Conservation (phyloP, 2,888 invertebrate species). For the Clusia tigrina region DNA sequence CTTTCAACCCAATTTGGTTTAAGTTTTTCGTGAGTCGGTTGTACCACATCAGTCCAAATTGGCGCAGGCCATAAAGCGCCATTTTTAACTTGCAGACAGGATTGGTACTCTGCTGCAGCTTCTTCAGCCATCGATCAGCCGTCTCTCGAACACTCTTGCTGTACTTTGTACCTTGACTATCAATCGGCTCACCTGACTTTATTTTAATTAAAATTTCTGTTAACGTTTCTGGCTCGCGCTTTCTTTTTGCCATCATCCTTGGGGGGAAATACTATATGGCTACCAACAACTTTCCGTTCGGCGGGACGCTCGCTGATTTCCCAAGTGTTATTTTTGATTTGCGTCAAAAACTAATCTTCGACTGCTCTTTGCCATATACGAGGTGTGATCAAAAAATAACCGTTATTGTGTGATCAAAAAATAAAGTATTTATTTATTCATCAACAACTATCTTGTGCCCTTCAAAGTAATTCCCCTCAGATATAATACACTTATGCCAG, state of each 20-base stretch:
- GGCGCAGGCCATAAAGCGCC: slow-evolving; percentile 7
- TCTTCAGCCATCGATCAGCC: not conserved
- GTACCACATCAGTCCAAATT: slow-evolving; percentile 11
- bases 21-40: slow-evolving; percentile 25
- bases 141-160: not conserved
- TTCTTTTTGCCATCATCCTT: no score
- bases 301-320: slow-evolving; percentile 28
- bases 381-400: no score
- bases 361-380: slow-evolving; percentile 29
- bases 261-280: slow-evolving; percentile 26
- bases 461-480: no score
- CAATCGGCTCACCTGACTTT: slow-evolving; percentile 1
- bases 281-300: slow-evolving; percentile 28
- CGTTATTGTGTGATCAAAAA: no score
- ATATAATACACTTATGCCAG: no score
- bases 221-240: slow-evolving; percentile 13
- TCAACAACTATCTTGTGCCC: no score
- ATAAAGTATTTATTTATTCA: no score
- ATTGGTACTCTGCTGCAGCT: not conserved
- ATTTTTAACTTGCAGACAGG: slow-evolving; percentile 3
- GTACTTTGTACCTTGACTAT: not conserved
- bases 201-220: not conserved
- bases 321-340: slow-evolving; percentile 33
- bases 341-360: slow-evolving; percentile 35
- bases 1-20: slow-evolving; percentile 27